Conservation (phyloP, 2,797 vertebrate genomes). For the Periparus ater region DNA sequence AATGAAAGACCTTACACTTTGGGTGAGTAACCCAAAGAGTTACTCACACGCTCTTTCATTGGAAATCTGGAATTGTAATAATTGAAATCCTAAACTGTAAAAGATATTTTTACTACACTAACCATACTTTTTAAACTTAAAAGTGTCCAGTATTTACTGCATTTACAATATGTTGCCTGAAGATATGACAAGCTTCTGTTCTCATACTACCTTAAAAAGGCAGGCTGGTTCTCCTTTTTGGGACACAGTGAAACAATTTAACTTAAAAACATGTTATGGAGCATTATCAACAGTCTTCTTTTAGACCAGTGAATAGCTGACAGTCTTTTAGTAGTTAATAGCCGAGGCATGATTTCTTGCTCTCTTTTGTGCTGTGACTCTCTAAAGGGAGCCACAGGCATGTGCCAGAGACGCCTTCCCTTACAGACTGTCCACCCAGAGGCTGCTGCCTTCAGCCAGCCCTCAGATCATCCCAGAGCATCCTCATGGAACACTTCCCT, state of each 20-base stretch:
- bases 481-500: neutral
- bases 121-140: neutral
- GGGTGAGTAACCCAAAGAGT: neutral
- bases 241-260: neutral
- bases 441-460: neutral
- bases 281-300: neutral
- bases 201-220: neutral
- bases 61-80: neutral
- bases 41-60: accelerated
- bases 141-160: neutral
- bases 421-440: neutral
- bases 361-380: neutral
- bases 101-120: neutral
- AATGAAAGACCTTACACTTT: neutral
- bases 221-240: neutral
- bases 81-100: neutral
- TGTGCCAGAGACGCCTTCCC: neutral
- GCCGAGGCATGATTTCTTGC: neutral
- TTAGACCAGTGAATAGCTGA: neutral
- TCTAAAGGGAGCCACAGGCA: neutral
- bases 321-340: neutral
- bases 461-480: neutral
- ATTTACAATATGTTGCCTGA: neutral
- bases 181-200: neutral
- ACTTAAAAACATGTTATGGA: neutral